These are phyloP conservation scores for Melanocharis versteri DNA, from an alignment of 2,113 vertebrate genomes.

Conservation along the genomic window DNA sequence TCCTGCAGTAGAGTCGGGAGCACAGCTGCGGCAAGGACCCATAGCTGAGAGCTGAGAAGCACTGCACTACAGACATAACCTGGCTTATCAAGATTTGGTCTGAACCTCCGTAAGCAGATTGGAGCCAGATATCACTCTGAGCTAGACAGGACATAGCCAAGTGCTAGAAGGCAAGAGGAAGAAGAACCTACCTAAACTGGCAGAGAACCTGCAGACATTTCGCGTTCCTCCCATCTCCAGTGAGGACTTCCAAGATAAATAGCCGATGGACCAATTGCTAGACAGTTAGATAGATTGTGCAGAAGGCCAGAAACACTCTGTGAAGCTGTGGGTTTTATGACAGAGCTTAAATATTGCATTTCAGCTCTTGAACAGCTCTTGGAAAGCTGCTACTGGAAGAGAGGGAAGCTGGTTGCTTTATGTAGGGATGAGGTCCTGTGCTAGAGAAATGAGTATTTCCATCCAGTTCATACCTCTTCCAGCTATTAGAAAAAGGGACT, in stretches of 20 bases:
- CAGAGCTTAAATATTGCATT: not conserved
- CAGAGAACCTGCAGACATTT: constrained; percentile 23
- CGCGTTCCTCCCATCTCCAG: constrained; percentile 6
- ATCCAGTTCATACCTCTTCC: not conserved
- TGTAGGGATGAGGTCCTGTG: not conserved
- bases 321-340: not conserved
- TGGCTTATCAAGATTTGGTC: constrained; percentile 54
- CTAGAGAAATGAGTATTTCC: not conserved
- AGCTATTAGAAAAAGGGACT: not conserved
- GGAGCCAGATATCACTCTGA: constrained; percentile 52
- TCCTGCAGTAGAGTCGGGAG: not conserved
- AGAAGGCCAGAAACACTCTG: not conserved
- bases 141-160: constrained; percentile 50
- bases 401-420: not conserved
- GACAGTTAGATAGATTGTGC: constrained; percentile 2
- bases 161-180: constrained; percentile 50
- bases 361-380: not conserved
- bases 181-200: constrained; percentile 42
- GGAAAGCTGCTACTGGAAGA: not conserved
- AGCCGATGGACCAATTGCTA: constrained; percentile 22
- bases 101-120: constrained; percentile 20
- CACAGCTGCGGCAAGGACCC: constrained; percentile 18
- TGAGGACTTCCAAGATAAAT: constrained; percentile 55
- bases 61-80: not conserved
- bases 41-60: constrained; percentile 42